Conservation (phyloP, 2,113 vertebrate species). For the Procapra przewalskii region DNA sequence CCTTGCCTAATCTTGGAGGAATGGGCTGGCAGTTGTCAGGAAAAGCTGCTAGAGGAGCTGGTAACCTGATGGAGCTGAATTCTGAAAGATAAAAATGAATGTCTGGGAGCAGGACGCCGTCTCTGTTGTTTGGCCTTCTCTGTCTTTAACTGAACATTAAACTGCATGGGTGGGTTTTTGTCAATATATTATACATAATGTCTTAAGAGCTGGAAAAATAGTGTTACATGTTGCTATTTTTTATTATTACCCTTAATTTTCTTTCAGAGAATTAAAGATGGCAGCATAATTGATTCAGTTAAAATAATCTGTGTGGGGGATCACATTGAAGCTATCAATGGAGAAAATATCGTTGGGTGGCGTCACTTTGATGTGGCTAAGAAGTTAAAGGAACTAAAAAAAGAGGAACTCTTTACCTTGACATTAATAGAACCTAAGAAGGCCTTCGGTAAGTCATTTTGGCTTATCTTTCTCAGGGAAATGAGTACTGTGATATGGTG, state of each 20-base stretch:
- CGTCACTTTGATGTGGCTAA: constrained; percentile 95
- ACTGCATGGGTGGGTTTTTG: neutral
- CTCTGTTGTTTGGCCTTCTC: neutral
- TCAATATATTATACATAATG: neutral
- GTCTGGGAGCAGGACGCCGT: neutral
- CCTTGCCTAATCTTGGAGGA: neutral
- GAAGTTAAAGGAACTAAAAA: constrained; percentile 93
- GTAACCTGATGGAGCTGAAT: neutral
- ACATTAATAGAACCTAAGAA: constrained; percentile 94
- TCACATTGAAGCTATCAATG: constrained; percentile 94
- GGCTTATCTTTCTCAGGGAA: neutral
- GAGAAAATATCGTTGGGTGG: constrained; percentile 84
- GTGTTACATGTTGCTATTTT: neutral
- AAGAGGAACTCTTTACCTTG: constrained; percentile 86
- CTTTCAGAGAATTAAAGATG: constrained; percentile 91
- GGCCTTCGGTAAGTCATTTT: constrained; percentile 91
- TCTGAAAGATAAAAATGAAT: neutral
- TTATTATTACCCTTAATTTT: neutral
- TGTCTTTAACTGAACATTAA: neutral
- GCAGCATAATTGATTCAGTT: constrained; percentile 87
- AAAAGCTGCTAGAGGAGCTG: neutral
- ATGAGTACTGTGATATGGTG: neutral
- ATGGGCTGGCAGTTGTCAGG: neutral
- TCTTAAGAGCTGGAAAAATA: neutral
- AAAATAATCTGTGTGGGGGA: constrained; percentile 92